Conservation (phyloP, 1,140 invertebrate species). For the Ladona fulva region DNA sequence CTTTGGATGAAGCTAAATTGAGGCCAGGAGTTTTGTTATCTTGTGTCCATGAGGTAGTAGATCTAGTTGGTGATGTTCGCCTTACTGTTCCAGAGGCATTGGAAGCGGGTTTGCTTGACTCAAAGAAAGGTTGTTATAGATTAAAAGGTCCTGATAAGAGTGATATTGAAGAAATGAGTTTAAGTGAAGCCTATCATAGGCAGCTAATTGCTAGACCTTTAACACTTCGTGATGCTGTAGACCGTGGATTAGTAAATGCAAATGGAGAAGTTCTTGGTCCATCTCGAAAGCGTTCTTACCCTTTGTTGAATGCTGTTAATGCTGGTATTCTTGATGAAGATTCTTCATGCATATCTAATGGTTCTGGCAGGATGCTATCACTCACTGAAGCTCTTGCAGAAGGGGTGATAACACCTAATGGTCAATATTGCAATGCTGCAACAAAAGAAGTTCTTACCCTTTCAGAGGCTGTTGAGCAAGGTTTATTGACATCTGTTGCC, state of each 20-base stretch:
- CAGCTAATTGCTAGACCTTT: slow-evolving; percentile 78
- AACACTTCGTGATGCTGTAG: slow-evolving; percentile 78
- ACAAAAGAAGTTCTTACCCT: slow-evolving; percentile 62
- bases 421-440: slow-evolving; percentile 59
- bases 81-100: slow-evolving; percentile 74
- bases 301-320: slow-evolving; percentile 73
- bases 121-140: slow-evolving; percentile 62
- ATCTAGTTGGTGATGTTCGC: slow-evolving; percentile 64
- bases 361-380: slow-evolving; percentile 64
- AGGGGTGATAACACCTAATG: slow-evolving; percentile 64
- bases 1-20: slow-evolving; percentile 67
- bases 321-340: slow-evolving; percentile 79
- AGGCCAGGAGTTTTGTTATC: slow-evolving; percentile 61
- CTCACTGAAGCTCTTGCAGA: slow-evolving; percentile 70
- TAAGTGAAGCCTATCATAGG: slow-evolving; percentile 68
- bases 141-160: not conserved
- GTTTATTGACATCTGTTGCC: slow-evolving; percentile 77
- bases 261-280: slow-evolving; percentile 70
- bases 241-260: slow-evolving; percentile 70
- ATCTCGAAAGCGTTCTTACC: slow-evolving; percentile 59
- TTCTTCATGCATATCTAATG: slow-evolving; percentile 68
- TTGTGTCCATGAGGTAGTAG: slow-evolving; percentile 67
- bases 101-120: slow-evolving; percentile 62
- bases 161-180: slow-evolving; percentile 58
- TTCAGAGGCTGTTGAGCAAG: slow-evolving; percentile 54